A percentile compares a stretch with the other conserved stretches of the same genome.
phyloP scores from a whole-genome alignment of 2,888 invertebrate genomes.

The Helleia helle region DNA sequence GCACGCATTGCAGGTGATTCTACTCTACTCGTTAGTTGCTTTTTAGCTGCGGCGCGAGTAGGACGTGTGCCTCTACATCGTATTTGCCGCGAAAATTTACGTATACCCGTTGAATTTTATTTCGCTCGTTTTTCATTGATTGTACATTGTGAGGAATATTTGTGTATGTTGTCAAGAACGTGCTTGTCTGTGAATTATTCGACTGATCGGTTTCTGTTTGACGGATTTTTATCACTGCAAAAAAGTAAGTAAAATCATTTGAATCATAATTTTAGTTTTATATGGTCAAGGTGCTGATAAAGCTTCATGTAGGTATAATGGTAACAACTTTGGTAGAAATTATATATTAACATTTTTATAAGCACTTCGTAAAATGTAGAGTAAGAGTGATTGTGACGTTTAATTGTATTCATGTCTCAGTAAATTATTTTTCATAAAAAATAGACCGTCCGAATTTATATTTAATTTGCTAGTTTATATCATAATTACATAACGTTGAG shows the following conservation, averaged over 20 bases:
- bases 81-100: conserved; percentile 68
- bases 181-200: background rate
- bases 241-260: conserved; percentile 1
- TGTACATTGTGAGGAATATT: background rate
- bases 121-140: conserved; percentile 2
- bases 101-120: conserved; percentile 19
- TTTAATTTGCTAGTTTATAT: background rate
- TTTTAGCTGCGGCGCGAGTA: conserved; percentile 41
- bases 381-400: background rate
- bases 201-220: background rate
- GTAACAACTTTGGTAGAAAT: no score
- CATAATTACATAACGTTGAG: no score
- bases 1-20: conserved; percentile 70
- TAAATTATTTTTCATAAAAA: background rate
- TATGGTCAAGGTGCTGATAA: no score
- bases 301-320: no score
- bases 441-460: background rate
- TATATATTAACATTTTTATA: no score
- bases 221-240: conserved; percentile 1
- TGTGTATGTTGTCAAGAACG: conserved; percentile 7
- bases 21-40: conserved; percentile 45
- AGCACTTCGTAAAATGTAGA: conserved; percentile 1
- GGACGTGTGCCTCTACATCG: conserved; percentile 31
- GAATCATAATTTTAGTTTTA: no score
- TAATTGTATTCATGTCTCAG: background rate